phyloP scores from a whole-genome alignment of 2,113 vertebrate genomes.

The Clarias magur region DNA sequence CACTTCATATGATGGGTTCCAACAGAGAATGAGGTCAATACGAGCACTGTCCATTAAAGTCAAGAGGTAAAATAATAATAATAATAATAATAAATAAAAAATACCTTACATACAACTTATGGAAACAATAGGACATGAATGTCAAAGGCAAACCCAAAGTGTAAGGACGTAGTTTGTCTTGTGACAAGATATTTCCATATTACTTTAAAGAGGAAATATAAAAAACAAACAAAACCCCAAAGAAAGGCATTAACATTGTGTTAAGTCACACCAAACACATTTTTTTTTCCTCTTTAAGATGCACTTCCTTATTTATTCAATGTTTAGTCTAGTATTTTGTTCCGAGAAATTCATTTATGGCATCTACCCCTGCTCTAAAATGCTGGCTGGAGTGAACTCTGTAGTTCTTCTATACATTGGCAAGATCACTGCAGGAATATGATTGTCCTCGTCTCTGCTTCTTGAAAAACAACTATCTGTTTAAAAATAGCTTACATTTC shows the following conservation, averaged over 20 bases:
- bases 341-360: conserved; percentile 24
- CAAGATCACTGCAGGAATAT: conserved; percentile 53
- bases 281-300: neutral
- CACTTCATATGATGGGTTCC: conserved; percentile 37
- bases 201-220: neutral
- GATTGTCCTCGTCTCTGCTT: conserved; percentile 71
- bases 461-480: conserved; percentile 31
- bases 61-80: conserved; percentile 26
- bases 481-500: conserved; percentile 37
- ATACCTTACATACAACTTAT: conserved; percentile 14
- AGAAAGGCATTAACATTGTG: conserved; percentile 45
- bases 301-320: conserved; percentile 2
- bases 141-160: conserved; percentile 18
- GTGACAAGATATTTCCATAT: conserved; percentile 2
- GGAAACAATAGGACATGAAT: conserved; percentile 28
- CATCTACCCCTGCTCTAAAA: conserved; percentile 17
- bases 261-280: conserved; percentile 42
- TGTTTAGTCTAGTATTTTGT: conserved; percentile 18
- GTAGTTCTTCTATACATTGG: conserved; percentile 15
- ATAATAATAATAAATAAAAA: conserved; percentile 25
- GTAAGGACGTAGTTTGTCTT: conserved; percentile 15
- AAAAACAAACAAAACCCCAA: neutral
- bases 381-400: conserved; percentile 12
- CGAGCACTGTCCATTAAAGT: conserved; percentile 44
- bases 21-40: conserved; percentile 48